Evolutionary conservation across 2,113 vertebrate species (phyloP).

Genomic region (Actenoides lindsayi): DNA sequence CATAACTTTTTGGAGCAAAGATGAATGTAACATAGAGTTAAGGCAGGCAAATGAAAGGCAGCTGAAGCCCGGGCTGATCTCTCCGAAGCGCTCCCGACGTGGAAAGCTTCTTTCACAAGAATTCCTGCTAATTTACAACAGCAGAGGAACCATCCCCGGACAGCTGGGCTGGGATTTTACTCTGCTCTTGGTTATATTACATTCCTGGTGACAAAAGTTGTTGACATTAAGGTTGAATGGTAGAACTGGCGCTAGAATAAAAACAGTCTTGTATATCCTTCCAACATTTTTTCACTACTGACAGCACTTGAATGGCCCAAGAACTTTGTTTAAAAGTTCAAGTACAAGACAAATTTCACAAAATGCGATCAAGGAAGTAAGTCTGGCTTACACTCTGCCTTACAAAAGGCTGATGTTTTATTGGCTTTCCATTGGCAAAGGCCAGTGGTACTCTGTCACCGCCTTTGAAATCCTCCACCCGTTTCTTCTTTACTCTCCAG

Average conservation of each 20-base stretch:
- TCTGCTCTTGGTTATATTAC: background rate
- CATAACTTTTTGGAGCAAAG: background rate
- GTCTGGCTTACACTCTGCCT: background rate
- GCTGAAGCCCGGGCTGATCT: background rate
- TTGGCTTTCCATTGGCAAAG: background rate
- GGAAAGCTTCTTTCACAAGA: background rate
- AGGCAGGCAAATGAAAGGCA: background rate
- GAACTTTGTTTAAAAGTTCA: background rate
- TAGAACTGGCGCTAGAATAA: background rate
- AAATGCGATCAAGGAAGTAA: background rate
- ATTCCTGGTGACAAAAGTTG: background rate
- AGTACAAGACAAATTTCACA: background rate
- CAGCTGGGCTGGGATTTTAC: background rate
- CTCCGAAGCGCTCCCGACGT: background rate
- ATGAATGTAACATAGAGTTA: background rate
- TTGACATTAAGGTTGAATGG: background rate
- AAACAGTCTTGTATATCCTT: background rate
- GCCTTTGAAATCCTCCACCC: background rate
- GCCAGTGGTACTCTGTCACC: background rate
- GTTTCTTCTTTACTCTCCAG: background rate
- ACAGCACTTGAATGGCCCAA: background rate
- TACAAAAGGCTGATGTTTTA: background rate
- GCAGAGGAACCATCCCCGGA: background rate
- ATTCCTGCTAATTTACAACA: constrained; percentile 13
- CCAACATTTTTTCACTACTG: background rate